These are phyloP conservation scores for Drosophila asahinai DNA, from an alignment of 1,140 invertebrate species.

Conservation along the genomic window DNA sequence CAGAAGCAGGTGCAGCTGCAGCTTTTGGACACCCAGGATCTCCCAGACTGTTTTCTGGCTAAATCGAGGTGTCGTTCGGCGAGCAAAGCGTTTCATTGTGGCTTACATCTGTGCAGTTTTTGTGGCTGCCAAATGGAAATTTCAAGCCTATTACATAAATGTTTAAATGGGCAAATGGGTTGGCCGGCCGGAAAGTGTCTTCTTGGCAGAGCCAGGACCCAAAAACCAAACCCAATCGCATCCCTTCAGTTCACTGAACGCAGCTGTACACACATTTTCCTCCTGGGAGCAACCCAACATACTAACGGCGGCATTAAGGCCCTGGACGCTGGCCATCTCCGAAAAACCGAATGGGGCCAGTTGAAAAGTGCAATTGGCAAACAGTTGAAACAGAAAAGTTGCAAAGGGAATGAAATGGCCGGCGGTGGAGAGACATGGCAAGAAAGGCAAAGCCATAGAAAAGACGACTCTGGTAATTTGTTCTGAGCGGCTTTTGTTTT, in stretches of 20 bases:
- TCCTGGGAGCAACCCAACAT: slow-evolving; percentile 51
- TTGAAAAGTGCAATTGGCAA: slow-evolving; percentile 80
- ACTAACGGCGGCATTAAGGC: slow-evolving; percentile 33
- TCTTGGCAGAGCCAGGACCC: slow-evolving; percentile 28
- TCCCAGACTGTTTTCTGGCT: not conserved
- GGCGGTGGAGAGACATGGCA: slow-evolving; percentile 5
- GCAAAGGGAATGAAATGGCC: slow-evolving; percentile 30
- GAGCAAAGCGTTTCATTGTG: slow-evolving; percentile 40
- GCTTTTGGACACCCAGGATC: not conserved
- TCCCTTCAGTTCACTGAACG: slow-evolving; percentile 61
- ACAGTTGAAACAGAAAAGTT: slow-evolving; percentile 48
- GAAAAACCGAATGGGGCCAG: slow-evolving; percentile 63
- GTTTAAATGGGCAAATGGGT: slow-evolving; percentile 74
- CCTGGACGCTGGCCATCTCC: slow-evolving; percentile 48
- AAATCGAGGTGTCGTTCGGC: slow-evolving; percentile 9
- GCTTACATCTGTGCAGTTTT: slow-evolving; percentile 60
- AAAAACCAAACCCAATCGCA: slow-evolving; percentile 31
- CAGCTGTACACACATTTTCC: slow-evolving; percentile 78
- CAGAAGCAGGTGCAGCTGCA: slow-evolving; percentile 48
- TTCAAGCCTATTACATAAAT: slow-evolving; percentile 81
- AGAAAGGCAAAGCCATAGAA: slow-evolving; percentile 68
- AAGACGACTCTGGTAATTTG: slow-evolving; percentile 82
- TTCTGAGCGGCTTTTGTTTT: slow-evolving; percentile 82
- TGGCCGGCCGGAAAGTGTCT: slow-evolving; percentile 56
- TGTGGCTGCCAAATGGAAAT: slow-evolving; percentile 74